Percentiles rank a stretch among this genome's conserved stretches.
Conservation (phyloP, 2,113 vertebrate species). For the Potamarius usumacintae region DNA sequence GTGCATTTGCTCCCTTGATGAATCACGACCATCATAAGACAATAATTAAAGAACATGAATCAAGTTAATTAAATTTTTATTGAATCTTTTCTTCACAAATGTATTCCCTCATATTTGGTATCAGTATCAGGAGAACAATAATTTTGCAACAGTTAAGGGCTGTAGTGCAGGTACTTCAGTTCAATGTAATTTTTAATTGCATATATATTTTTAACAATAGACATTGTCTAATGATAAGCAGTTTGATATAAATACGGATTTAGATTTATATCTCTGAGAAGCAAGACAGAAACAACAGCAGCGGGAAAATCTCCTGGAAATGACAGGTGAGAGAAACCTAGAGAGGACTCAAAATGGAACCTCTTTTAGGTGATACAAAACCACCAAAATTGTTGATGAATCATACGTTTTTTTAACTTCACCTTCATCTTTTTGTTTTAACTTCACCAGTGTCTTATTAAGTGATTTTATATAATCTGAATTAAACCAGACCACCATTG, state of each 20-base stretch:
- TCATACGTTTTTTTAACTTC: background rate
- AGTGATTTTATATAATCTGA: background rate
- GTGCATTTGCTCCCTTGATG: constrained; percentile 34
- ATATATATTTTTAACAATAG: background rate
- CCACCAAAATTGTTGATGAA: background rate
- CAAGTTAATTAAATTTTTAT: background rate
- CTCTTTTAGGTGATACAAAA: background rate
- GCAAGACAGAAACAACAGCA: background rate
- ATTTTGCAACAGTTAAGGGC: background rate
- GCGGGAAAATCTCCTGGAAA: background rate
- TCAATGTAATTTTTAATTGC: background rate
- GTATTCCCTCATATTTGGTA: background rate
- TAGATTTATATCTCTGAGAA: background rate
- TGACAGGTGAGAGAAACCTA: background rate
- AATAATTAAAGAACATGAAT: constrained; percentile 34
- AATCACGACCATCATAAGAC: constrained; percentile 17
- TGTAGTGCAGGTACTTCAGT: background rate
- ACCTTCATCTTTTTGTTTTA: background rate
- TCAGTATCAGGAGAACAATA: background rate
- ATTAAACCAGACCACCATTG: background rate
- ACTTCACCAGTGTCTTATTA: background rate
- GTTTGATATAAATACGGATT: background rate
- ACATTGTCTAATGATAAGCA: background rate
- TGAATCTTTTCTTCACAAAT: constrained; percentile 9
- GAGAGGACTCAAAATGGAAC: background rate